Base-by-base conservation (phyloP, 2,888 invertebrate species). In the Ichneumoninae sp. region DNA sequence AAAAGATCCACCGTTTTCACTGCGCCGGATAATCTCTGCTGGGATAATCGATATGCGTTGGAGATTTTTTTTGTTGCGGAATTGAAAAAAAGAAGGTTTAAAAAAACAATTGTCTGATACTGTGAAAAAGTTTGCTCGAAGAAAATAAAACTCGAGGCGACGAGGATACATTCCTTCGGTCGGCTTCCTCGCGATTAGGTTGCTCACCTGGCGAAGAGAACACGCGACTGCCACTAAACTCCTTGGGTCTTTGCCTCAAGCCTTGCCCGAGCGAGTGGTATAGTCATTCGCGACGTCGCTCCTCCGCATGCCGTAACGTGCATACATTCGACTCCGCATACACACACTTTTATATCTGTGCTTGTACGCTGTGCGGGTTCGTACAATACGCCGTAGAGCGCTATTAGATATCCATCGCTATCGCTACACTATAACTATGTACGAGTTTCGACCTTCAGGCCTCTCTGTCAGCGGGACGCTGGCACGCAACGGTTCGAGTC, bases 181-280 rank as follows among this genome's bases (percentile, higher is more conserved):
- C 44, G 50, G 68, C 44, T 62, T 47, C 72, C 82, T 65, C 70
- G 85, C 70, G 85, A 85, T 87, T 86, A 84, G 82, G 85, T 85
- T 89, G 88, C 89, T 90, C 91, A 88, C 87, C 89, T 86, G 86
- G 84, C 88, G 87, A 88, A 84, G 87, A 84, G 84, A 91, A 87
- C 91, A 92, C 91, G 92, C 91, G 90, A 91, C 91, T 91, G 87
- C 88, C 87, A 86, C 44, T 50, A 68, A 88, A 86, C 87, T 87
- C 87, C 75, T 86, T 85, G 86, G 84, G 87, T 88, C 85, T 86
- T 82, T 79, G 84, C 80, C 78, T 83, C 80, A 65, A 77, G 68
- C 77, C 80, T 76, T 74, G 50, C 33, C 68, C 30, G 52, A 36
- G 19, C 44, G 66, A 36, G 36, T 66, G 77, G 80, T 87, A 82